Evolutionary conservation across 2,797 vertebrate species (phyloP).

Genomic region (Sebastes kiyomatsui): DNA sequence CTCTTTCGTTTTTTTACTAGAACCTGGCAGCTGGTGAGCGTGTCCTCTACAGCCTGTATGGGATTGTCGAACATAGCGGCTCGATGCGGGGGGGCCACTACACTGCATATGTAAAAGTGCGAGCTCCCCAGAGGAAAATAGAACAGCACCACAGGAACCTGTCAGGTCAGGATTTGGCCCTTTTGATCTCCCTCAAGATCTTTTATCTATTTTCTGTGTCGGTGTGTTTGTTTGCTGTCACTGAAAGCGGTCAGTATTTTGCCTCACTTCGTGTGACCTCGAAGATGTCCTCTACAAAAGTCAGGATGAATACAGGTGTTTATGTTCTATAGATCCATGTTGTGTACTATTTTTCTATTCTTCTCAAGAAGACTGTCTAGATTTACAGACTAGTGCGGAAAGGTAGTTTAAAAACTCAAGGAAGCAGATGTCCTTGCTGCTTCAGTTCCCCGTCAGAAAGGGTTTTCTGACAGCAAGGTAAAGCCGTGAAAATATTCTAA

Average conservation of each 20-base stretch:
- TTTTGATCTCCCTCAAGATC: background rate
- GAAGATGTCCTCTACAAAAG: constrained; percentile 2
- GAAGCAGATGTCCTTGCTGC: constrained; percentile 10
- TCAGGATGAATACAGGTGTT: background rate
- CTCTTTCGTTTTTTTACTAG: constrained; percentile 31
- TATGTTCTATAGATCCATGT: constrained; percentile 10
- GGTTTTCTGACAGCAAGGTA: too few species aligned
- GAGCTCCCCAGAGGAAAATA: constrained; percentile 84
- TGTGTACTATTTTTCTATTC: constrained; percentile 5
- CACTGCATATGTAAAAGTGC: constrained; percentile 94
- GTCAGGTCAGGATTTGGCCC: constrained; percentile 77
- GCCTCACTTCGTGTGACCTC: constrained; percentile 7
- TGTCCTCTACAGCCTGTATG: constrained; percentile 93
- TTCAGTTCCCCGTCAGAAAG: background rate
- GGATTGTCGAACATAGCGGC: constrained; percentile 96
- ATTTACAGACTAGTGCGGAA: constrained; percentile 16
- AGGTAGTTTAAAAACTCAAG: constrained; percentile 7
- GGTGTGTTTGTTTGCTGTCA: background rate
- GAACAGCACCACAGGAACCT: constrained; percentile 87
- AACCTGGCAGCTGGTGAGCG: constrained; percentile 85
- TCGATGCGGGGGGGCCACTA: constrained; percentile 97
- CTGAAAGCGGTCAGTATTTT: background rate
- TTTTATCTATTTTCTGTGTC: background rate
- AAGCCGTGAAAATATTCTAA: too few species aligned
- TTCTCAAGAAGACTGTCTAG: background rate